These are phyloP conservation scores for Amblyraja radiata DNA, from an alignment of 2,797 vertebrate species.

Conservation along the genomic window DNA sequence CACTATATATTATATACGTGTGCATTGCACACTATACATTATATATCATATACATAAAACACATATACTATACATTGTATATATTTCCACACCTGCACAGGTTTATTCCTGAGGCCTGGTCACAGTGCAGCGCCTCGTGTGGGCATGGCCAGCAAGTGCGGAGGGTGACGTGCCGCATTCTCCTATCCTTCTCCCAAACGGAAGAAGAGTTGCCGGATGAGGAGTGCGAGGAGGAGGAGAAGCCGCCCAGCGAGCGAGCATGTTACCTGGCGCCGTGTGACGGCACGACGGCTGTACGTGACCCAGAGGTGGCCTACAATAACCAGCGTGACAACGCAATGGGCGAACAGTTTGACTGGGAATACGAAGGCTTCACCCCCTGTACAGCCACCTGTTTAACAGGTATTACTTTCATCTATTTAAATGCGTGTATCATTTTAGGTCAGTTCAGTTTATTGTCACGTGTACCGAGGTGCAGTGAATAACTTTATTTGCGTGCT, in stretches of 20 bases:
- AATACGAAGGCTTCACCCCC: slow-evolving; percentile 72
- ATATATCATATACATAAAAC: too few relatives aligned
- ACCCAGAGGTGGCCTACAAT: slow-evolving; percentile 39
- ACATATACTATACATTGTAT: too few relatives aligned
- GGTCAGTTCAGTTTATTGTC: too few relatives aligned
- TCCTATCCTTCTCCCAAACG: slow-evolving; percentile 73
- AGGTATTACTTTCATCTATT: slow-evolving; percentile 56
- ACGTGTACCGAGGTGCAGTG: too few relatives aligned
- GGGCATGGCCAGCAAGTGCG: slow-evolving; percentile 70
- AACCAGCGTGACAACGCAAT: slow-evolving; percentile 46
- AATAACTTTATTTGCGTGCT: too few relatives aligned
- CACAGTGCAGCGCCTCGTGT: slow-evolving; percentile 74
- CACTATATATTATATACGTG: too few relatives aligned
- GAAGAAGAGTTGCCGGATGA: slow-evolving; percentile 80
- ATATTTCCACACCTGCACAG: slow-evolving; percentile 50
- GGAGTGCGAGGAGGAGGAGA: slow-evolving; percentile 65
- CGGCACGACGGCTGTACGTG: slow-evolving; percentile 42
- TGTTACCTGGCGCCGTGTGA: slow-evolving; percentile 64
- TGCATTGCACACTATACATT: too few relatives aligned
- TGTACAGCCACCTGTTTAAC: slow-evolving; percentile 75
- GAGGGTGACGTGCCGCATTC: slow-evolving; percentile 70
- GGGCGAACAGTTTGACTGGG: slow-evolving; percentile 64
- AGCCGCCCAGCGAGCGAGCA: slow-evolving; percentile 55
- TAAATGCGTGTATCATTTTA: neutral
- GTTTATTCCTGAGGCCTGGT: slow-evolving; percentile 81